Evolutionary conservation across 1,140 invertebrate species (phyloP).

Genomic region (Drosophila nigromelanica): DNA sequence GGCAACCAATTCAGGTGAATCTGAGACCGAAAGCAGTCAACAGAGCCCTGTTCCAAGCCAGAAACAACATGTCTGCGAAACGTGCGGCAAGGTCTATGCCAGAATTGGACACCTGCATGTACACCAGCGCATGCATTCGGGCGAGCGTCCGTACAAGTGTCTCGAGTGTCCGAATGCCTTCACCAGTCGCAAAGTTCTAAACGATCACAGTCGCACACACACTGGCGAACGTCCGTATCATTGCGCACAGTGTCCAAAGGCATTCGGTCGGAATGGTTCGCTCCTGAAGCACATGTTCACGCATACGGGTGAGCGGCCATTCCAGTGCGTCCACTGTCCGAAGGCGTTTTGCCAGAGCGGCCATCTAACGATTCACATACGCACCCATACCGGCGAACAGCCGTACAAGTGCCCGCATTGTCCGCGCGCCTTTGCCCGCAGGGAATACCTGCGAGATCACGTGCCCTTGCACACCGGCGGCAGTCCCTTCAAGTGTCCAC

Average conservation of each 20-base stretch:
- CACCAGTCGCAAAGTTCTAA: neutral
- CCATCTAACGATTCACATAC: constrained; percentile 82
- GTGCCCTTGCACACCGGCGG: neutral
- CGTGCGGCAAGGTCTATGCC: neutral
- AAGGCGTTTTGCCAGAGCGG: constrained; percentile 87
- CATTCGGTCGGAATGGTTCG: neutral
- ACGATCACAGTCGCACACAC: neutral
- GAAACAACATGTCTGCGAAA: neutral
- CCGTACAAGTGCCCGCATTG: constrained; percentile 23
- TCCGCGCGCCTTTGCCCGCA: neutral
- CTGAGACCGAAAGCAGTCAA: too few species aligned
- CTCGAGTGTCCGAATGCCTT: neutral
- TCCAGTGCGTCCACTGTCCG: neutral
- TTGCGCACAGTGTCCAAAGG: neutral
- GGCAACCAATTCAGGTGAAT: too few species aligned
- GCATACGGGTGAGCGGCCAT: neutral
- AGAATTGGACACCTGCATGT: neutral
- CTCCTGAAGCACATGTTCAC: neutral
- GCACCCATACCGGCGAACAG: constrained; percentile 82
- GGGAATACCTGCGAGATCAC: neutral
- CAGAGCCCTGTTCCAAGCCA: too few species aligned
- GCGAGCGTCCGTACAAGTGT: neutral
- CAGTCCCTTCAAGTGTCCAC: neutral
- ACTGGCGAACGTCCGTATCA: neutral
- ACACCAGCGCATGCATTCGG: neutral